phyloP scores from a whole-genome alignment of 2,113 vertebrate species.

The Mormoops blainvillei region DNA sequence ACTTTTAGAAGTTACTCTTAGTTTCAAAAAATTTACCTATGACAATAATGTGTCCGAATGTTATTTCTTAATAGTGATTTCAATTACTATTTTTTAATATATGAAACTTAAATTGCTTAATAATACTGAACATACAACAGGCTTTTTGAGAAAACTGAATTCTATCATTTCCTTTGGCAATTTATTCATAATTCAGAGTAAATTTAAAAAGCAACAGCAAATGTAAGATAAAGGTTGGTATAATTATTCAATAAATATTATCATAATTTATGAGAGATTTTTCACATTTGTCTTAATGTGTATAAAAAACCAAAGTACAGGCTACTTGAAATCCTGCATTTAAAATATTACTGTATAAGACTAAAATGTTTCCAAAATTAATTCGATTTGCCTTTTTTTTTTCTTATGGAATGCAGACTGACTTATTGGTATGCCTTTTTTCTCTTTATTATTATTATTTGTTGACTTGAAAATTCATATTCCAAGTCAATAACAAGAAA shows the following conservation, averaged over 20 bases:
- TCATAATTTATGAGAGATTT: not conserved
- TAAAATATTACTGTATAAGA: not conserved
- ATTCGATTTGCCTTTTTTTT: not conserved
- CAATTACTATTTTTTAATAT: not conserved
- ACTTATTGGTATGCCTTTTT: not conserved
- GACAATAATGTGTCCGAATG: not conserved
- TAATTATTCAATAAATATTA: not conserved
- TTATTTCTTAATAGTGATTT: not conserved
- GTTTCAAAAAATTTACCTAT: not conserved
- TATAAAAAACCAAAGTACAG: not conserved
- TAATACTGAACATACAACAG: not conserved
- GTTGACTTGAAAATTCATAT: not conserved
- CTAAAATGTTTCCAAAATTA: not conserved
- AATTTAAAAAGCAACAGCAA: not conserved
- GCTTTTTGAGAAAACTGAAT: not conserved
- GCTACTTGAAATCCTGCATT: not conserved
- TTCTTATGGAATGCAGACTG: not conserved
- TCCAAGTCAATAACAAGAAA: slow-evolving; percentile 18
- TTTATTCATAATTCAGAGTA: not conserved
- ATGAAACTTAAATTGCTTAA: not conserved
- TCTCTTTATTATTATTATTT: not conserved
- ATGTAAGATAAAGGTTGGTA: not conserved
- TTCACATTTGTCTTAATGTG: not conserved
- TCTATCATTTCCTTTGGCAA: not conserved
- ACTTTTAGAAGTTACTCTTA: not conserved